phyloP scores from a whole-genome alignment of 2,888 invertebrate genomes.

The Thereva unica region DNA sequence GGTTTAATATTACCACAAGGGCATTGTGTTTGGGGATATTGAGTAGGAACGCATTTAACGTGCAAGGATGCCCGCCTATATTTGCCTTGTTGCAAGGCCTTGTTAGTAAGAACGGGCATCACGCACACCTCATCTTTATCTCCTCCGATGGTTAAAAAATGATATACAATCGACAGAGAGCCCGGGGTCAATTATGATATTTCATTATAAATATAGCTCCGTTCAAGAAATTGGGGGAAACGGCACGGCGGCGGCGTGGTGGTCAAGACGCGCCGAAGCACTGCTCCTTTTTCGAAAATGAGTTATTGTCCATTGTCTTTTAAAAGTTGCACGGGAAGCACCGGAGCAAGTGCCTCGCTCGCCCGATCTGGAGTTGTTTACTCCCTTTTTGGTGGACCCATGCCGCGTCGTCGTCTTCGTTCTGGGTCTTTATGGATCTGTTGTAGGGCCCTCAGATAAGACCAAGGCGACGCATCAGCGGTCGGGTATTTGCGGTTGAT shows the following conservation, averaged over 20 bases:
- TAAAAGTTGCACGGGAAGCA: slow-evolving; percentile 8
- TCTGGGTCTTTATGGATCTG: not conserved
- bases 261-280: slow-evolving; percentile 27
- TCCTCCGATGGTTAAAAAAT: slow-evolving; percentile 39
- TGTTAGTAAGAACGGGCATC: slow-evolving; percentile 5
- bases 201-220: slow-evolving; percentile 56
- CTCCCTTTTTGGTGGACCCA: not conserved
- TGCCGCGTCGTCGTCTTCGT: not conserved
- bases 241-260: slow-evolving; percentile 36
- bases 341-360: slow-evolving; percentile 23
- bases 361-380: slow-evolving; percentile 19
- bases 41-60: too few relatives aligned
- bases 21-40: too few relatives aligned
- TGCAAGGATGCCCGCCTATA: too few relatives aligned
- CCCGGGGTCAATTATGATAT: slow-evolving; percentile 58
- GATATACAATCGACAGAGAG: slow-evolving; percentile 49
- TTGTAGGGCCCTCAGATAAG: not conserved
- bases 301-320: slow-evolving; percentile 41
- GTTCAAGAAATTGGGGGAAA: slow-evolving; percentile 41
- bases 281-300: slow-evolving; percentile 30
- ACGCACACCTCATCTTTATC: slow-evolving; percentile 36
- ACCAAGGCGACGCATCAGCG: not conserved
- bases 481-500: not conserved
- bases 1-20: too few relatives aligned
- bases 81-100: too few relatives aligned